These are phyloP conservation scores for Matsumyia berberina DNA, from an alignment of 2,888 invertebrate species.

Conservation along the genomic window DNA sequence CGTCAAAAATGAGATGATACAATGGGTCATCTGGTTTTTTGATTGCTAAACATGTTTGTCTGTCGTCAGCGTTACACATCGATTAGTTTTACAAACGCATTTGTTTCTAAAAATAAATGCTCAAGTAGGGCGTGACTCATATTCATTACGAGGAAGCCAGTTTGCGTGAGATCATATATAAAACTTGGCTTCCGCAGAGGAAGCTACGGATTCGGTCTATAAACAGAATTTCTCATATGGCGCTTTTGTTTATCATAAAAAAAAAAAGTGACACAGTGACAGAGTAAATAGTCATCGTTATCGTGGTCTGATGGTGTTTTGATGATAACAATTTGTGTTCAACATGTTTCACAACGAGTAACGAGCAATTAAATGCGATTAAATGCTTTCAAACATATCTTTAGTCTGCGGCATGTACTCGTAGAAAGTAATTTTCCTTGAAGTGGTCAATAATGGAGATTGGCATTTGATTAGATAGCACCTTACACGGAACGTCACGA, in stretches of 20 bases:
- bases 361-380: slow-evolving; percentile 41
- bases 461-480: too few relatives aligned
- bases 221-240: not conserved
- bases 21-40: slow-evolving; percentile 16
- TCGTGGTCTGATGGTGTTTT: slow-evolving; percentile 24
- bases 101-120: slow-evolving; percentile 27
- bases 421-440: not conserved
- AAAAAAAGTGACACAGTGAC: not conserved
- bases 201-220: not conserved
- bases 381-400: not conserved
- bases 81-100: slow-evolving; percentile 8
- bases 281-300: not conserved
- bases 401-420: too few relatives aligned
- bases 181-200: slow-evolving; percentile 14
- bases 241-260: slow-evolving; percentile 3
- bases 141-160: slow-evolving; percentile 28
- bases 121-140: slow-evolving; percentile 44
- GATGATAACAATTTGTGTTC: slow-evolving; percentile 2
- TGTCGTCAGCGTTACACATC: slow-evolving; percentile 36
- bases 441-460: not conserved
- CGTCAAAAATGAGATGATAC: not conserved
- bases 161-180: slow-evolving; percentile 26
- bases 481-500: too few relatives aligned
- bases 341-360: slow-evolving; percentile 2
- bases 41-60: not conserved